Evolutionary conservation across 2,888 invertebrate species (phyloP), one percentile per base, ranked within the genome.

Genomic region (Scrobipalpa costella): DNA sequence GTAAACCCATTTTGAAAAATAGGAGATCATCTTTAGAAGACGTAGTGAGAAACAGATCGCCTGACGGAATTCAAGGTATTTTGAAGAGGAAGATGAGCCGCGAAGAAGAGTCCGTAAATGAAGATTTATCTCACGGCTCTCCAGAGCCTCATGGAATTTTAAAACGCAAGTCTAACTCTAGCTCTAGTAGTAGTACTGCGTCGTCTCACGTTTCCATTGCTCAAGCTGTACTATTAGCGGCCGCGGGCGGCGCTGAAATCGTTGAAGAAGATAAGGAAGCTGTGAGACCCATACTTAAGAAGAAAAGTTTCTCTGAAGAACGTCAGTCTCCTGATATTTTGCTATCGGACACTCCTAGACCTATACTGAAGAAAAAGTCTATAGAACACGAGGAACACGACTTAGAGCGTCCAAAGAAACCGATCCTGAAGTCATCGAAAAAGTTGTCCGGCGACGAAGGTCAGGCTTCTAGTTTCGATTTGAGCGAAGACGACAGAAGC

Each of bases 351-450:
- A 92, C 92, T 44, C 94, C 95, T 0, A 94, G 93, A 82, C 97
- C 97, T 3, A 97, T 97, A 75, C 83, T 97, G 47, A 97, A 97
- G 86, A 98, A 98, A 88, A 97, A 97, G 81, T 95, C 95, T 0
- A 95, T 94, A 68, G 95, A 95, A 75, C 94, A 94, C 57, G 95
- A 95, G 68, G 95, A 96, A 72, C 92, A 93, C 73, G 95, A 94
- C 58, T 96, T 95, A 71, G 95, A 95, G 59, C 92, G 93, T 71
- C 95, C 95, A 0, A 94, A 93, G 74, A 94, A 93, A 76, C 96
- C 97, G 36, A 97, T 97, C 72, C 86, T 97, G 52, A 97, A 97
- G 81, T 93, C 94, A 57, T 93, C 94, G 0, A 94, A 94, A 72
- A 94, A 93, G 76, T 92, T 93, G 75, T 94, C 94, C 34, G 92